phyloP scores from a whole-genome alignment of 2,113 vertebrate genomes.

The Dasypus novemcinctus region DNA sequence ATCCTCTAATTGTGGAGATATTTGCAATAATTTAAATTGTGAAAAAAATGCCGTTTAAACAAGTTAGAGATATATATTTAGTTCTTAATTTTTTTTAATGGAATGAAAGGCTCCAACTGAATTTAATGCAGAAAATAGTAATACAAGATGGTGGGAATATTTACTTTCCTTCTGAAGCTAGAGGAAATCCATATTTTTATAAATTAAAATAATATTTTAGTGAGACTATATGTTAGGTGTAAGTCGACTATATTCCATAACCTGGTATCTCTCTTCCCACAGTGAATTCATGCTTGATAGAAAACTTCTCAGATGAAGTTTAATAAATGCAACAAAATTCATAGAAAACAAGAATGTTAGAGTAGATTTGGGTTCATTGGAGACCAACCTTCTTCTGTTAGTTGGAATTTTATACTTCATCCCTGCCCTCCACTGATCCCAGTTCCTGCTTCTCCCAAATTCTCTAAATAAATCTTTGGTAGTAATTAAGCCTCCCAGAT shows the following conservation, averaged over 20 bases:
- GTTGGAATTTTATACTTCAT: neutral
- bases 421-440: neutral
- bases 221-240: neutral
- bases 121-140: constrained; percentile 6
- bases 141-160: neutral
- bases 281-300: neutral
- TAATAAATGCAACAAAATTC: neutral
- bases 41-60: constrained; percentile 2
- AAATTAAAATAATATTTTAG: neutral
- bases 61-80: neutral
- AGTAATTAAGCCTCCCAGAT: neutral
- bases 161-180: neutral
- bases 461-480: neutral
- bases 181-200: neutral
- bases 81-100: constrained; percentile 21
- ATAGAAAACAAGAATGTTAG: neutral
- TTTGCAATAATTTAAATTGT: neutral
- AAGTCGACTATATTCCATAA: neutral
- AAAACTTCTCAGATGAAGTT: neutral
- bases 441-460: neutral
- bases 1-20: neutral
- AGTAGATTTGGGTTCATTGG: neutral
- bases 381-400: neutral
- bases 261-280: neutral
- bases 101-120: neutral